phyloP scores from a whole-genome alignment of 2,113 vertebrate species.

The Nothocercus julius region DNA sequence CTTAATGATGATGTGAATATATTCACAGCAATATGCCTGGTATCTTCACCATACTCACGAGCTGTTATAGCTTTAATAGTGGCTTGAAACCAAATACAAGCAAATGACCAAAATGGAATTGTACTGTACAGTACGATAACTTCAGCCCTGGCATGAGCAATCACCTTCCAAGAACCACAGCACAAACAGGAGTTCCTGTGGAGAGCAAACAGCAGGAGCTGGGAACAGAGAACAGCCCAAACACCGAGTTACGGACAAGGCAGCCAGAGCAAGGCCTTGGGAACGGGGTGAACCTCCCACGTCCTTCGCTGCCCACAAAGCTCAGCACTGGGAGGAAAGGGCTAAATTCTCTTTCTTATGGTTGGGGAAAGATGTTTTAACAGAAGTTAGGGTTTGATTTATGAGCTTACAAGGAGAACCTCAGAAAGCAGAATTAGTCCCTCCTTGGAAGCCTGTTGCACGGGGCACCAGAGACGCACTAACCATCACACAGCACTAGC shows the following conservation, averaged over 20 bases:
- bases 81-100: background rate
- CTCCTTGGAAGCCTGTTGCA: background rate
- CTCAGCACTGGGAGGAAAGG: background rate
- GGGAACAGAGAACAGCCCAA: background rate
- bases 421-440: background rate
- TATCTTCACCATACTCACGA: background rate
- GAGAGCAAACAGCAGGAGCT: background rate
- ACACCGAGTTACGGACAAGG: background rate
- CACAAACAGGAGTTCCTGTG: background rate
- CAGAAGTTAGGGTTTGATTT: background rate
- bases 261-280: background rate
- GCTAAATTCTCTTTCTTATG: background rate
- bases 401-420: background rate
- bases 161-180: background rate
- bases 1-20: background rate
- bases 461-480: background rate
- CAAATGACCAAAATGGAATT: background rate
- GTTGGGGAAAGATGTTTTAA: background rate
- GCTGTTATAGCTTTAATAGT: background rate
- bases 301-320: background rate
- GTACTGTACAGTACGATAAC: background rate
- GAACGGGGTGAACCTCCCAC: background rate
- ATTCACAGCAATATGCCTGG: background rate
- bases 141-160: background rate
- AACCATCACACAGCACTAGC: background rate